Conservation (phyloP, 2,888 invertebrate species). For the Smittia sp. region DNA sequence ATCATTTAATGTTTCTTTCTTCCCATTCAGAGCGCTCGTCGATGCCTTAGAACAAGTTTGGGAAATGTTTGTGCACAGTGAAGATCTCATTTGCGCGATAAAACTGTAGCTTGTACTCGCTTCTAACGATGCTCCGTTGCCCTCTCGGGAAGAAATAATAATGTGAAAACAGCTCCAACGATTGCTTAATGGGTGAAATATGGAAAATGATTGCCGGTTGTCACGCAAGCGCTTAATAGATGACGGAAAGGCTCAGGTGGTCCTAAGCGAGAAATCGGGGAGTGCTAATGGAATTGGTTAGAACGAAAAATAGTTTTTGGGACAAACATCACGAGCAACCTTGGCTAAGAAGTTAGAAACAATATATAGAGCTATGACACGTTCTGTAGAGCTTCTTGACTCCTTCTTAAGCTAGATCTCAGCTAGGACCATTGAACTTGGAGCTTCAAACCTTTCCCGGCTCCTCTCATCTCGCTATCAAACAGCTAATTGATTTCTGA, state of each 20-base stretch:
- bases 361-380: too few species aligned
- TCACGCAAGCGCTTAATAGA: neutral
- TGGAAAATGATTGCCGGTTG: slow-evolving; percentile 7
- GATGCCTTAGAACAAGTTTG: slow-evolving; percentile 23
- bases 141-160: neutral
- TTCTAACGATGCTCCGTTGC: slow-evolving; percentile 11
- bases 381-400: too few species aligned
- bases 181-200: slow-evolving; percentile 17
- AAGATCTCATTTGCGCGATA: slow-evolving; percentile 25
- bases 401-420: too few species aligned
- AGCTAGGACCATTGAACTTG: too few species aligned
- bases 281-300: too few species aligned
- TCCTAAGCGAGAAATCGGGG: too few species aligned
- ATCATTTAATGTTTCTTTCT: slow-evolving; percentile 34
- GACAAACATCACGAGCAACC: too few species aligned
- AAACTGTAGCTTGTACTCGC: slow-evolving; percentile 37
- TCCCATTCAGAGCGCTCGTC: neutral
- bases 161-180: slow-evolving; percentile 14
- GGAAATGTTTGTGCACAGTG: slow-evolving; percentile 8
- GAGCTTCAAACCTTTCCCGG: too few species aligned
- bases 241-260: neutral
- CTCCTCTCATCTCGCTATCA: slow-evolving; percentile 19
- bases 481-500: slow-evolving; percentile 38
- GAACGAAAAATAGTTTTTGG: too few species aligned
- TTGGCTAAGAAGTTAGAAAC: too few species aligned